Evolutionary conservation across 2,888 invertebrate genomes (phyloP).

Genomic region (Sphinx pinastri): DNA sequence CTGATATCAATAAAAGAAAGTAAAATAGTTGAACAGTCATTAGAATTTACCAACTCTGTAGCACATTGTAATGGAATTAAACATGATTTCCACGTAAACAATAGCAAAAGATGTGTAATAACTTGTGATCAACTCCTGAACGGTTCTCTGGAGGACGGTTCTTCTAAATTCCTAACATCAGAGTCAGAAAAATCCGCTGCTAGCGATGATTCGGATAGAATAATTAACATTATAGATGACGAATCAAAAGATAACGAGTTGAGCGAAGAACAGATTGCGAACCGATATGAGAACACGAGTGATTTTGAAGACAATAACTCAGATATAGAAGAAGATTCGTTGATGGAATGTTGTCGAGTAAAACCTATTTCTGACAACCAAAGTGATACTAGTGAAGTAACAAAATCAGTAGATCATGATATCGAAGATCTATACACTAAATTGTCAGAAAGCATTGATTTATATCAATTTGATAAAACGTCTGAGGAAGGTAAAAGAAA

Average conservation of each 20-base stretch:
- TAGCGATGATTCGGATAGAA: constrained; percentile 40
- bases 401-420: constrained; percentile 62
- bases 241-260: constrained; percentile 48
- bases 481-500: constrained; percentile 46
- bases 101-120: constrained; percentile 5
- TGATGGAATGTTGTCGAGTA: constrained; percentile 50
- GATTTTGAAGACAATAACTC: constrained; percentile 51
- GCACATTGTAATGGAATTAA: constrained; percentile 2
- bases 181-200: constrained; percentile 49
- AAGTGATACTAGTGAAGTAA: constrained; percentile 54
- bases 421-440: constrained; percentile 68
- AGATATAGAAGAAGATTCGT: constrained; percentile 71
- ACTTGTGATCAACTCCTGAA: constrained; percentile 15
- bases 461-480: constrained; percentile 41
- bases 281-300: constrained; percentile 46
- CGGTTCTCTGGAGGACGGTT: constrained; percentile 52
- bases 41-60: constrained; percentile 47
- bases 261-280: constrained; percentile 43
- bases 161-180: constrained; percentile 54
- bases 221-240: constrained; percentile 45
- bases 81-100: background rate
- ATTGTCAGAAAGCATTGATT: constrained; percentile 53
- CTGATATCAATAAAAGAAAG: constrained; percentile 65
- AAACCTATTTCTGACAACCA: constrained; percentile 37
- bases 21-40: constrained; percentile 60